These are phyloP conservation scores for Drosophila putrida DNA, from an alignment of 2,888 invertebrate species.

Conservation along the genomic window DNA sequence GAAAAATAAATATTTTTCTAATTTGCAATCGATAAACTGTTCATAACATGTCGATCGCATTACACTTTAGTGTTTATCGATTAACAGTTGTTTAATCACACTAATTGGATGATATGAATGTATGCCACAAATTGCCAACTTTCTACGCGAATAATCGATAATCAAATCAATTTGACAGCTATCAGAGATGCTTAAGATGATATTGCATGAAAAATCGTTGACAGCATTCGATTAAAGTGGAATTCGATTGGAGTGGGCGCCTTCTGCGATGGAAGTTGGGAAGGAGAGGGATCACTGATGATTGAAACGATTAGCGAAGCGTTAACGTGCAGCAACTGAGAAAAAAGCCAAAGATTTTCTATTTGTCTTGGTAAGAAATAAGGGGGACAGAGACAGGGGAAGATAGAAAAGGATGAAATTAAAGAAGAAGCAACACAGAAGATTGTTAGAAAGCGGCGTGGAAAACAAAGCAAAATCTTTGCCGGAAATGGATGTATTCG, in stretches of 20 bases:
- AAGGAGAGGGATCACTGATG: conserved; percentile 8
- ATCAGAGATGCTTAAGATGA: conserved; percentile 38
- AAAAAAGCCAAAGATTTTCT: conserved; percentile 19
- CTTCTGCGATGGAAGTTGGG: neutral
- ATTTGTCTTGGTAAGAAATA: neutral
- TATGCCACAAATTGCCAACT: conserved; percentile 41
- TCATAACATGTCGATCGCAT: neutral
- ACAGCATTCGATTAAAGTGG: conserved; percentile 34
- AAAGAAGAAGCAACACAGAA: neutral
- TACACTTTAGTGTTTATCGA: neutral
- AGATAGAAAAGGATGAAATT: neutral
- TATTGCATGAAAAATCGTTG: conserved; percentile 45
- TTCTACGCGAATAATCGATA: conserved; percentile 32
- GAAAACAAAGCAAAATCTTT: conserved; percentile 37
- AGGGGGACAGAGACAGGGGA: neutral
- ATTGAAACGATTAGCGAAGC: conserved; percentile 39
- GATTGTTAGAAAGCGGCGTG: conserved; percentile 25
- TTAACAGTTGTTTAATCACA: conserved; percentile 13
- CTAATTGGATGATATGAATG: conserved; percentile 25
- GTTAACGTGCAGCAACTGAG: conserved; percentile 46
- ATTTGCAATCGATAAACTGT: no score
- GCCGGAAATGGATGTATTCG: conserved; percentile 54
- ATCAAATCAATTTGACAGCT: conserved; percentile 46
- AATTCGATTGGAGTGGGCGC: neutral
- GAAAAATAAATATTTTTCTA: no score